phyloP scores from a whole-genome alignment of 2,113 vertebrate species.

The Embiotoca jacksoni region DNA sequence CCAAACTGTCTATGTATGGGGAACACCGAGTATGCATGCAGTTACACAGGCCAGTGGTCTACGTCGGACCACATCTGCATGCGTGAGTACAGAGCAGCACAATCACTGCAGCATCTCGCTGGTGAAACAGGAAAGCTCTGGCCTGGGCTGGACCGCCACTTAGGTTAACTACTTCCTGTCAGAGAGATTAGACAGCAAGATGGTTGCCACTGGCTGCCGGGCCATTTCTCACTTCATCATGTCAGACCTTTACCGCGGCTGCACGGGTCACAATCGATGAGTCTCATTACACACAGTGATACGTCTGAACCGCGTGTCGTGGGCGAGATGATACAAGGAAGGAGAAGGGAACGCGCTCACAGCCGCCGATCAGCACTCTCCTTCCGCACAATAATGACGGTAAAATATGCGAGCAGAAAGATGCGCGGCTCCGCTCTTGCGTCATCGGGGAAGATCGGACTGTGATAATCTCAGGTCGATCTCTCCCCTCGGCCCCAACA shows the following conservation, averaged over 20 bases:
- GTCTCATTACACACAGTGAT: conserved; percentile 30
- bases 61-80: neutral
- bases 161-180: conserved; percentile 87
- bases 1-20: neutral
- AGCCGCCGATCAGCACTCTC: neutral
- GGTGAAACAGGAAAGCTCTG: conserved; percentile 84
- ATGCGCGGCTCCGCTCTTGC: neutral
- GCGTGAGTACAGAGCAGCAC: conserved; percentile 35
- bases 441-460: conserved; percentile 15
- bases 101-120: conserved; percentile 79
- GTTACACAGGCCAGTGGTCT: neutral
- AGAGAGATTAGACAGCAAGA: conserved; percentile 77
- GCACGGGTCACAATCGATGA: conserved; percentile 34
- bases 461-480: conserved; percentile 11
- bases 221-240: conserved; percentile 53
- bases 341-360: neutral
- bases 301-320: neutral
- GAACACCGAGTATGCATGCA: neutral
- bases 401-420: neutral
- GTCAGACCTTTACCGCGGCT: conserved; percentile 18
- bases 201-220: conserved; percentile 53
- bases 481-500: conserved; percentile 11
- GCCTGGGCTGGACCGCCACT: conserved; percentile 84
- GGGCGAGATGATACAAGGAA: neutral
- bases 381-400: conserved; percentile 4